A percentile compares a stretch with the other conserved stretches of the same genome.
Conservation (phyloP, 2,113 vertebrate genomes). For the Melanostigma gelatinosum region DNA sequence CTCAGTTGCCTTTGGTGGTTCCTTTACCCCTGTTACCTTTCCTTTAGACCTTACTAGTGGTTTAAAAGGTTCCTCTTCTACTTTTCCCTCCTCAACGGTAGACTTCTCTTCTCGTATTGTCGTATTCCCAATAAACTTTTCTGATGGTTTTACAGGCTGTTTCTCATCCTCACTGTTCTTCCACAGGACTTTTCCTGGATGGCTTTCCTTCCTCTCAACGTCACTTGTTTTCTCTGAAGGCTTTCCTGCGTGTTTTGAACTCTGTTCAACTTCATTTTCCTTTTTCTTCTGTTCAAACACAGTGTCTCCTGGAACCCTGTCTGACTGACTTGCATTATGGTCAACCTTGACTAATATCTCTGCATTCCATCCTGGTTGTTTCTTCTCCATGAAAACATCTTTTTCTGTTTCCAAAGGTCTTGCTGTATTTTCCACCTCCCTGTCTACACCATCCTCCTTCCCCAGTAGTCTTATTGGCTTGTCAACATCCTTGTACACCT, state of each 20-base stretch:
- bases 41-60: slow-evolving; percentile 56
- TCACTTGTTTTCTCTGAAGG: slow-evolving; percentile 26
- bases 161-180: slow-evolving; percentile 37
- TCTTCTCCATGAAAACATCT: slow-evolving; percentile 3
- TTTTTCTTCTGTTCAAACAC: slow-evolving; percentile 34
- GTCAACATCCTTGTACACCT: slow-evolving; percentile 21
- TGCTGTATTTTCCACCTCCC: slow-evolving; percentile 3
- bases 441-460: not conserved
- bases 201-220: slow-evolving; percentile 19
- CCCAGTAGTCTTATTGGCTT: slow-evolving; percentile 19
- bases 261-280: slow-evolving; percentile 9
- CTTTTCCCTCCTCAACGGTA: slow-evolving; percentile 2
- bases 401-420: slow-evolving; percentile 29
- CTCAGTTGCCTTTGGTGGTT: slow-evolving; percentile 42
- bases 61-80: slow-evolving; percentile 50
- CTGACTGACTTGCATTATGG: slow-evolving; percentile 22
- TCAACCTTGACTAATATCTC: slow-evolving; percentile 27
- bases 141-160: slow-evolving; percentile 13
- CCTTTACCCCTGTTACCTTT: slow-evolving; percentile 20
- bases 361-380: slow-evolving; percentile 5
- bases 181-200: not conserved
- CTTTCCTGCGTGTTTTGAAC: slow-evolving; percentile 19
- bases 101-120: not conserved
- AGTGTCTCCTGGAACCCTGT: slow-evolving; percentile 9
- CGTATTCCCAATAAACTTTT: slow-evolving; percentile 23